Conservation (phyloP, 1,140 invertebrate genomes). For the Vanessa atalanta region DNA sequence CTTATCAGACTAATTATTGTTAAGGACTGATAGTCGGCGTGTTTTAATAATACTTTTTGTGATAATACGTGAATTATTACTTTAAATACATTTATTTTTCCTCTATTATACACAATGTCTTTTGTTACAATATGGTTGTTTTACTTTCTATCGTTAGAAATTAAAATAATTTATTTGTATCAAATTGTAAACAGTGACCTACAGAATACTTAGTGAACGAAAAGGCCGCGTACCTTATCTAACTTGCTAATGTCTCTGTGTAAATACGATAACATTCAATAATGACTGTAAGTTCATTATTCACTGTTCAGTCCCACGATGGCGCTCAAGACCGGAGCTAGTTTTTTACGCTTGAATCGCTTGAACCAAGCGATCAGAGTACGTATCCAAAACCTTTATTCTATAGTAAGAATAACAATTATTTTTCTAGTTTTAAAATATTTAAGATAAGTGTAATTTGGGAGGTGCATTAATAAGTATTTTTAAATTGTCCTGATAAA, state of each 20-base stretch:
- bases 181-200: constrained; percentile 11
- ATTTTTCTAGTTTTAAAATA: too few species aligned
- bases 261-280: constrained; percentile 34
- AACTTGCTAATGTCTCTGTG: constrained; percentile 60
- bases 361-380: constrained; percentile 54
- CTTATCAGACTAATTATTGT: constrained; percentile 18
- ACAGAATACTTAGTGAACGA: constrained; percentile 12
- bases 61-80: too few species aligned
- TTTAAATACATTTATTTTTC: too few species aligned
- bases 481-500: background rate
- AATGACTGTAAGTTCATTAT: constrained; percentile 2
- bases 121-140: too few species aligned
- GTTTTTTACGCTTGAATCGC: constrained; percentile 52
- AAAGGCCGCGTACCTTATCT: constrained; percentile 59
- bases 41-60: too few species aligned
- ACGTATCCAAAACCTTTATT: constrained; percentile 32
- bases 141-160: background rate
- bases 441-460: background rate
- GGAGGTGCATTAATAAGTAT: background rate
- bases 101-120: too few species aligned
- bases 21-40: background rate
- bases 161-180: background rate
- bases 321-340: constrained; percentile 61
- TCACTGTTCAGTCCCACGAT: constrained; percentile 55
- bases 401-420: too few species aligned